Base-by-base conservation (phyloP, 1,140 invertebrate species). In the Periplaneta americana region DNA sequence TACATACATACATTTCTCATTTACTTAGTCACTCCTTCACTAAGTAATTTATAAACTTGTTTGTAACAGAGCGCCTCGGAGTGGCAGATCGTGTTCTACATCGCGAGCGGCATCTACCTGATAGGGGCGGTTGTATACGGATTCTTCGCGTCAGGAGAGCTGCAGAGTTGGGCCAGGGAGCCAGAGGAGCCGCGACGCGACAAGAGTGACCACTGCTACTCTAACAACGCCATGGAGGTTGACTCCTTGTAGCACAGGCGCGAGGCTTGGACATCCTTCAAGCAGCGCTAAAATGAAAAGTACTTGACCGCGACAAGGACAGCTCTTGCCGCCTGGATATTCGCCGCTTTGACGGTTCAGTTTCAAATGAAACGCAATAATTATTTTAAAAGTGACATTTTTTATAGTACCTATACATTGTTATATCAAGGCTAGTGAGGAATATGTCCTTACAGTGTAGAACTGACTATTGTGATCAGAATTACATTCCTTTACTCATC, bases 11-110 rank as follows among this genome's bases (percentile, higher is more conserved):
- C n/a, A n/a, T n/a, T n/a, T n/a, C n/a, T n/a, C n/a, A n/a, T n/a
- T n/a, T n/a, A n/a, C n/a, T n/a, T n/a, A n/a, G n/a, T n/a, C n/a
- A n/a, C n/a, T n/a, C n/a, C n/a, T n/a, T n/a, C n/a, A n/a, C n/a
- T n/a, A 66, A 66, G 48, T 66, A 9, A 5, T 8, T 66, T n/a
- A 66, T 4, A 28, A 28, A 11, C 10, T 22, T 66, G 48, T 81
- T 5, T 82, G 10, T 22, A 87, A 48, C 85, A 96, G 95, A 92
- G 91, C 77, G 90, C 91, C 18, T 90, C 91, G 15, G 93, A 96
- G 88, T 98, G 96, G 96, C 92, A 93, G 74, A 90, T 92, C 28
- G 94, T 98, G 17, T 97, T 98, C 87, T 95, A 93, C 87, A 95
- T 97, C 85, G 92, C 94, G 4, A 92, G 94, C 83, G 90, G 88